Conservation (phyloP, 2,113 vertebrate species). For the Actenoides hombroni region DNA sequence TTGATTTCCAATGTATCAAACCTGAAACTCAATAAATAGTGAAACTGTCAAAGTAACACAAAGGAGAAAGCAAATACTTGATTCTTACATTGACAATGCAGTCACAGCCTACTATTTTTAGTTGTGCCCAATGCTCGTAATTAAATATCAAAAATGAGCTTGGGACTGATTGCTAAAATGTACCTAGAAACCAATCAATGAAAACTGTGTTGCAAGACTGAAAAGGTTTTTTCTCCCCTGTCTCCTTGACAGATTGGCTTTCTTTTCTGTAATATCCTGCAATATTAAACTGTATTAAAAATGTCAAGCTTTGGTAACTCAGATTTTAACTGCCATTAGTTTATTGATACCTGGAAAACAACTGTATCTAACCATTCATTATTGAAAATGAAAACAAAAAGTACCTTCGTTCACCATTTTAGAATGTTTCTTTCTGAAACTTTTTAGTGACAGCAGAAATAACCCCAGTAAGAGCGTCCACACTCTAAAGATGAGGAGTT, state of each 20-base stretch:
- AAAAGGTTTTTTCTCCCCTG: neutral
- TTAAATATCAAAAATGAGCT: constrained; percentile 27
- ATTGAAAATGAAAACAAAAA: neutral
- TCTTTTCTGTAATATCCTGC: neutral
- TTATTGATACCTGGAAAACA: neutral
- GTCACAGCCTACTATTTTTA: neutral
- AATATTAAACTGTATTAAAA: neutral
- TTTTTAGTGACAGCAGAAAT: neutral
- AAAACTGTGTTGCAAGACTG: neutral
- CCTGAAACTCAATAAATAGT: neutral
- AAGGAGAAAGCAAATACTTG: neutral
- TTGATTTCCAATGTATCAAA: neutral
- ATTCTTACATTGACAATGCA: neutral
- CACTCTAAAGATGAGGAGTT: neutral
- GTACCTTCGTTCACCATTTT: neutral
- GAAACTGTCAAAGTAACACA: neutral
- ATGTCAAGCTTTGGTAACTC: neutral
- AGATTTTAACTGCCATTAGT: neutral
- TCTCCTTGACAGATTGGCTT: neutral
- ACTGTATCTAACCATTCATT: neutral
- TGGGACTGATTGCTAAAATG: neutral
- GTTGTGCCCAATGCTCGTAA: neutral
- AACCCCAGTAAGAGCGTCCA: fast-evolving
- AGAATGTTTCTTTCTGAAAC: neutral
- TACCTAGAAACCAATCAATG: neutral